Conservation (phyloP, 2,797 vertebrate genomes). For the Acanthopagrus latus region DNA sequence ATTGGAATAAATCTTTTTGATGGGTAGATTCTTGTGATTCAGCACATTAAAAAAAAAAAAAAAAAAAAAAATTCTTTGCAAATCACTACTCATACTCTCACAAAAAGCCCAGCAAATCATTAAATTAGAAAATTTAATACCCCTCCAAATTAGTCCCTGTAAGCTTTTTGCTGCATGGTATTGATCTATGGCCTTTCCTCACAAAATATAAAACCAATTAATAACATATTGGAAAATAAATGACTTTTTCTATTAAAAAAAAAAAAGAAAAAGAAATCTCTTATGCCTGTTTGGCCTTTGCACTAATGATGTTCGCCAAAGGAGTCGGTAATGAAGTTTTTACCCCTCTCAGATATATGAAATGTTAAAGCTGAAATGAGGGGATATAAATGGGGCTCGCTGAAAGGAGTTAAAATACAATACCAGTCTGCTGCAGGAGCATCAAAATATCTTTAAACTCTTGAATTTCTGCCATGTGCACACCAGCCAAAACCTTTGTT, state of each 20-base stretch:
- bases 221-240: conserved; percentile 57
- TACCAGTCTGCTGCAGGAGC: background rate
- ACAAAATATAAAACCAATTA: conserved; percentile 58
- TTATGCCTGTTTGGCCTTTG: conserved; percentile 37
- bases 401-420: background rate
- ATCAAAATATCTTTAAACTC: conserved; percentile 7
- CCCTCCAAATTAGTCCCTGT: conserved; percentile 35
- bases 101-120: conserved; percentile 35
- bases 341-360: conserved; percentile 11
- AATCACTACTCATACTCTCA: background rate
- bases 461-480: conserved; percentile 12
- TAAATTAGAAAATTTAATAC: conserved; percentile 45
- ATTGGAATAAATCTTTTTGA: no score
- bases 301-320: conserved; percentile 36
- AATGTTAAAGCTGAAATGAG: conserved; percentile 13
- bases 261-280: conserved; percentile 42
- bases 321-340: conserved; percentile 29
- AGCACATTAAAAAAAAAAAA: no score
- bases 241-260: conserved; percentile 49
- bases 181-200: conserved; percentile 36
- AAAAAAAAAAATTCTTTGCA: no score
- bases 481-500: conserved; percentile 12
- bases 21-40: no score
- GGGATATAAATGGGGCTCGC: conserved; percentile 5
- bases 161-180: conserved; percentile 38